Evolutionary conservation across 2,113 vertebrate species (phyloP).

Genomic region (Pyrgilauda ruficollis): DNA sequence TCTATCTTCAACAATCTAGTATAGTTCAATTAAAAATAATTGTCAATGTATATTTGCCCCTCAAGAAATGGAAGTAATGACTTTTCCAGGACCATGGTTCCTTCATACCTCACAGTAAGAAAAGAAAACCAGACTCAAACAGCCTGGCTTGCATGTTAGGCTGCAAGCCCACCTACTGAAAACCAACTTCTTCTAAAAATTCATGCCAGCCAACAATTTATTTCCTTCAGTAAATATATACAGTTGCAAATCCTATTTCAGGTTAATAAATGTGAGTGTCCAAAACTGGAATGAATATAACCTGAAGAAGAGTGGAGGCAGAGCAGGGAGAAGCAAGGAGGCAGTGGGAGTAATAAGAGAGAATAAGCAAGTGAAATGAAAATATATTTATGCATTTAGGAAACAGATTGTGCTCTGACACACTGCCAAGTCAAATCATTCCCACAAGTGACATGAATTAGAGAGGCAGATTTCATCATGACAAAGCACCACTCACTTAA

Average conservation of each 20-base stretch:
- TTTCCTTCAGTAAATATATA: neutral
- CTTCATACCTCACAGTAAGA: neutral
- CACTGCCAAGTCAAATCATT: slow-evolving; percentile 28
- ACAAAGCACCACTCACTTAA: neutral
- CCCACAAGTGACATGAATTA: slow-evolving; percentile 1
- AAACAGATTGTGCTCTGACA: slow-evolving; percentile 53
- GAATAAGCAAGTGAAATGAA: slow-evolving; percentile 22
- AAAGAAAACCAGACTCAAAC: neutral
- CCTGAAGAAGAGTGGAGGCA: neutral
- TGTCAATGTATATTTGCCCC: neutral
- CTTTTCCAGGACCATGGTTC: neutral
- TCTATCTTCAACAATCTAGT: neutral
- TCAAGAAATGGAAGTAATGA: neutral
- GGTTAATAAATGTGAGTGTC: neutral
- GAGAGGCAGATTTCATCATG: neutral
- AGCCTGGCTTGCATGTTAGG: neutral
- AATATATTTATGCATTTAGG: slow-evolving; percentile 47
- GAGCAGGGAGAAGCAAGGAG: neutral
- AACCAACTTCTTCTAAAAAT: neutral
- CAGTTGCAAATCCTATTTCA: neutral
- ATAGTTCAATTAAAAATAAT: neutral
- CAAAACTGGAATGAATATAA: neutral
- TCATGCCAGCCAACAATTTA: neutral
- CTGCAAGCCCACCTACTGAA: neutral
- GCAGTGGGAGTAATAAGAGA: neutral